A percentile compares a stretch with the other conserved stretches of the same genome.
phyloP scores from a whole-genome alignment of 1,140 invertebrate species.

The Campoletis sonorensis region DNA sequence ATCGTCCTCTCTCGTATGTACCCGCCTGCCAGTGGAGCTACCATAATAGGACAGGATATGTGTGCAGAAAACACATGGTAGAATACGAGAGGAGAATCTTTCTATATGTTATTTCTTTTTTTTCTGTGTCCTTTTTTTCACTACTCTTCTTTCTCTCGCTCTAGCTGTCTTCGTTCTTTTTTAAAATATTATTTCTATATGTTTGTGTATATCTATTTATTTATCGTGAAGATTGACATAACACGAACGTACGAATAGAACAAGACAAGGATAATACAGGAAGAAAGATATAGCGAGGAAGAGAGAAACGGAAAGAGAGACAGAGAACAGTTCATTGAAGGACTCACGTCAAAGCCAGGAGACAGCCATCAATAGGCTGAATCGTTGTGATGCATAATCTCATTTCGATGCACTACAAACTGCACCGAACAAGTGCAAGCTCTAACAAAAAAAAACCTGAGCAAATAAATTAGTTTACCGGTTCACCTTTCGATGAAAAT shows the following conservation, averaged over 20 bases:
- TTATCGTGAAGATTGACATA: not conserved
- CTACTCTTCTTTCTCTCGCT: not conserved
- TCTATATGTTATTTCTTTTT: no score
- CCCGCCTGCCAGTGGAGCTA: not conserved
- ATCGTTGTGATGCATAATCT: conserved; percentile 54
- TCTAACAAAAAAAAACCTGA: not conserved
- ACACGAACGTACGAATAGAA: conserved; percentile 7
- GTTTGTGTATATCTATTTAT: not conserved
- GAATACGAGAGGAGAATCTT: conserved; percentile 19
- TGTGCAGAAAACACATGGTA: not conserved
- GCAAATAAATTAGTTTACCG: not conserved
- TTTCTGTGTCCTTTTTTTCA: no score
- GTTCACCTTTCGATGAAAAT: no score
- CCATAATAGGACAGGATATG: conserved; percentile 20
- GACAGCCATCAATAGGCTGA: conserved; percentile 60
- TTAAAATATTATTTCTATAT: not conserved
- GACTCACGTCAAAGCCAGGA: conserved; percentile 58
- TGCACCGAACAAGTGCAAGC: conserved; percentile 3
- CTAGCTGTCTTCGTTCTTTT: not conserved
- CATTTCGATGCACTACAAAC: not conserved
- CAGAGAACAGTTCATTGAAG: no score
- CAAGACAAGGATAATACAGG: conserved; percentile 5
- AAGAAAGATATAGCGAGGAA: no score
- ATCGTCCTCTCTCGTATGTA: conserved; percentile 50
- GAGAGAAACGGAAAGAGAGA: not conserved